A percentile compares a stretch with the other conserved stretches of the same genome.
phyloP scores from a whole-genome alignment of 2,113 vertebrate genomes.

The Xenopus laevis region DNA sequence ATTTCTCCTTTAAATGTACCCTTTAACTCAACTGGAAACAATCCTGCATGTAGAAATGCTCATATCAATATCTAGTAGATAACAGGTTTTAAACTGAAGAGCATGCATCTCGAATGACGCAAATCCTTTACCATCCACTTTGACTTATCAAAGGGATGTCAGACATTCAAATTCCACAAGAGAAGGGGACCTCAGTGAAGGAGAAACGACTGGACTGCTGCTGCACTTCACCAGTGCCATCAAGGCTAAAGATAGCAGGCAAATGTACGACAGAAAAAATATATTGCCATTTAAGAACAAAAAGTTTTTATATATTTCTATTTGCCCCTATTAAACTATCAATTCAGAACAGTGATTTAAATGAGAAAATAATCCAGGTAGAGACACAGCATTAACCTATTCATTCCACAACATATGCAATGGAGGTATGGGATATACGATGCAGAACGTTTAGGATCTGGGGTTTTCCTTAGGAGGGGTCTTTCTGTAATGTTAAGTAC shows the following conservation, averaged over 20 bases:
- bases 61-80: neutral
- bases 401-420: too few relatives aligned
- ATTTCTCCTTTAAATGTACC: neutral
- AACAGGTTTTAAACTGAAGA: neutral
- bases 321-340: too few relatives aligned
- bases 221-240: slow-evolving; percentile 6
- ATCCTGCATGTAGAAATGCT: too few relatives aligned
- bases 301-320: too few relatives aligned
- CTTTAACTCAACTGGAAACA: neutral
- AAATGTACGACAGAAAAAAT: neutral
- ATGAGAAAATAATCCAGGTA: too few relatives aligned
- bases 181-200: neutral
- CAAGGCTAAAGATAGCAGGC: neutral
- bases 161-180: slow-evolving; percentile 12
- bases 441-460: too few relatives aligned
- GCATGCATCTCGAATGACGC: slow-evolving; percentile 12
- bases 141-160: slow-evolving; percentile 23
- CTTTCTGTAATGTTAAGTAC: too few relatives aligned
- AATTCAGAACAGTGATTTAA: too few relatives aligned
- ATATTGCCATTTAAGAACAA: too few relatives aligned
- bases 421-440: too few relatives aligned
- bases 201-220: slow-evolving; percentile 6
- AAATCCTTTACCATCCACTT: slow-evolving; percentile 19
- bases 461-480: too few relatives aligned
- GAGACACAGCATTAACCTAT: too few relatives aligned